Evolutionary conservation across 2,888 invertebrate species (phyloP).

Genomic region (Drosophila cognata): DNA sequence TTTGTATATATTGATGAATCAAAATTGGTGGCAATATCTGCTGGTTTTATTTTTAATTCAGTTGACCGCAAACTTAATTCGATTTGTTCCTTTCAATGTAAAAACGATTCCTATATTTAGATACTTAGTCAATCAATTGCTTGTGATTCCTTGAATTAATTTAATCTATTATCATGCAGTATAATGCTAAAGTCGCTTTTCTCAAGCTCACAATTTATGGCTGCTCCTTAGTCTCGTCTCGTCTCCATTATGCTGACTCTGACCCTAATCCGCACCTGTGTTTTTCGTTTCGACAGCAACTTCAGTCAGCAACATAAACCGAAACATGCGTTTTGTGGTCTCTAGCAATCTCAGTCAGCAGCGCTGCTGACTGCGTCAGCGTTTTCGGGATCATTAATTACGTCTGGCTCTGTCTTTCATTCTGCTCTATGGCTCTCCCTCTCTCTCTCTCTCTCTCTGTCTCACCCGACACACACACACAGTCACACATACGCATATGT

Average conservation of each 20-base stretch:
- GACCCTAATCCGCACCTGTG: slow-evolving; percentile 80
- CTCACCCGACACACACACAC: neutral
- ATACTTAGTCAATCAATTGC: slow-evolving; percentile 27
- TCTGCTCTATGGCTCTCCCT: neutral
- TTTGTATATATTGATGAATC: slow-evolving; percentile 19
- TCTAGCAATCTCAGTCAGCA: slow-evolving; percentile 36
- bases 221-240: slow-evolving; percentile 5
- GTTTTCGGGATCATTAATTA: slow-evolving; percentile 80
- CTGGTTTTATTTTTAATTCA: slow-evolving; percentile 11
- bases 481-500: neutral
- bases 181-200: slow-evolving; percentile 16
- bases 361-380: slow-evolving; percentile 57
- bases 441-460: slow-evolving; percentile 4
- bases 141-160: neutral
- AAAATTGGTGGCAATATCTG: slow-evolving; percentile 12
- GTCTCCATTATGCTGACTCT: slow-evolving; percentile 27
- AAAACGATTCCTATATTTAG: neutral
- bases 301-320: slow-evolving; percentile 40
- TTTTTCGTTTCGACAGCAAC: slow-evolving; percentile 47
- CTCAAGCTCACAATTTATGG: slow-evolving; percentile 46
- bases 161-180: slow-evolving; percentile 24
- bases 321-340: slow-evolving; percentile 68
- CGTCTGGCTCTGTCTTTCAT: slow-evolving; percentile 51
- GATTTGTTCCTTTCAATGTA: slow-evolving; percentile 35
- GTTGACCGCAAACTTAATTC: slow-evolving; percentile 25